Percentiles rank a stretch among this genome's conserved stretches.
Conservation (phyloP, 2,797 vertebrate species). For the Poeciliopsis paucimaculata region DNA sequence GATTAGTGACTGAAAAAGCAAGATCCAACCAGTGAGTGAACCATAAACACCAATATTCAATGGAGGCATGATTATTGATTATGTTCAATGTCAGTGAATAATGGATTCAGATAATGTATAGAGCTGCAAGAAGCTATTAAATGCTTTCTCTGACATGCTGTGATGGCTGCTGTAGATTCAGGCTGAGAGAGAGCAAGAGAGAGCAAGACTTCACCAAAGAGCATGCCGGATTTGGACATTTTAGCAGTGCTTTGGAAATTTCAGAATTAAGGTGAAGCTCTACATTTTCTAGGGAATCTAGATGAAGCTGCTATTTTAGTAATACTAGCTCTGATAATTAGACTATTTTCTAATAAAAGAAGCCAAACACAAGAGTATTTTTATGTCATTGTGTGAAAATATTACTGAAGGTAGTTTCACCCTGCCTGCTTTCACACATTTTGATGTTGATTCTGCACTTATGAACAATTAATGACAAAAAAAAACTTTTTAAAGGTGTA, state of each 20-base stretch:
- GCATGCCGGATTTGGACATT: not conserved
- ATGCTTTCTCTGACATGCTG: not conserved
- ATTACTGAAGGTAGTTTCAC: not conserved
- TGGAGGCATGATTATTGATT: not conserved
- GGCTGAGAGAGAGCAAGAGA: not conserved
- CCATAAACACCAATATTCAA: not conserved
- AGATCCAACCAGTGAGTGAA: not conserved
- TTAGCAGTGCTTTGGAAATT: not conserved
- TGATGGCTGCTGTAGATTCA: not conserved
- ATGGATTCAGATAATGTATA: not conserved
- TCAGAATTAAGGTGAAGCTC: not conserved
- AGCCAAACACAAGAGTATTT: not conserved
- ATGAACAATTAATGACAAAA: not conserved
- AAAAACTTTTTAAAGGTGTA: not conserved
- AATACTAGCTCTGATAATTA: not conserved
- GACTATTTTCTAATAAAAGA: not conserved
- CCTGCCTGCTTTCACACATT: not conserved
- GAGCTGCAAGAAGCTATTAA: not conserved
- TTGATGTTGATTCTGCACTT: not conserved
- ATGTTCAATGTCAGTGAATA: not conserved
- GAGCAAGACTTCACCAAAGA: not conserved
- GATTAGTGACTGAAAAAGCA: not conserved
- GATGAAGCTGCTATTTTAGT: not conserved
- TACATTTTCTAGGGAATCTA: not conserved
- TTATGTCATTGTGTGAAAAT: not conserved